Evolutionary conservation across 2,113 vertebrate genomes (phyloP).

Genomic region (Murina feae): DNA sequence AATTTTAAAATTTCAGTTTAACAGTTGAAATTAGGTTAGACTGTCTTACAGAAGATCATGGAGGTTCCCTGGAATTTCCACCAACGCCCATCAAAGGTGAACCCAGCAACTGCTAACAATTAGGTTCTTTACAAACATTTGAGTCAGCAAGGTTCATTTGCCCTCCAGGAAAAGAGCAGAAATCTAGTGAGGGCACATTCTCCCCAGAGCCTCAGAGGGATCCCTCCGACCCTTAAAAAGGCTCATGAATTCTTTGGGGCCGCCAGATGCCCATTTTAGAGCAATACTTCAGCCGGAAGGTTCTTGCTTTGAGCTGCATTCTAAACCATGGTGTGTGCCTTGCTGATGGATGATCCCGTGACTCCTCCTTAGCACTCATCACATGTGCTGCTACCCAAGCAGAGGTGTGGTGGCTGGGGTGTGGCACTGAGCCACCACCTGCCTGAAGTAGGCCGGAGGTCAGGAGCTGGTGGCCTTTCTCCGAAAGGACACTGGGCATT

Average conservation of each 20-base stretch:
- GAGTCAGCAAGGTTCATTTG: conserved; percentile 1
- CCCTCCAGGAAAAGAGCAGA: background rate
- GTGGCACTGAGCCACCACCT: background rate
- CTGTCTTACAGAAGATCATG: background rate
- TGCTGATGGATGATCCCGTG: background rate
- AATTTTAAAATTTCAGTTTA: background rate
- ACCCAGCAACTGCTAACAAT: background rate
- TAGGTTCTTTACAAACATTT: background rate
- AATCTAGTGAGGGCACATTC: background rate
- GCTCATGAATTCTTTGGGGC: background rate
- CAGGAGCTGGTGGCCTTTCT: background rate
- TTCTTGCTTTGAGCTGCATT: background rate
- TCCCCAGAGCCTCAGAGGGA: background rate
- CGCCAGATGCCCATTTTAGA: background rate
- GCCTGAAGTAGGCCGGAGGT: background rate
- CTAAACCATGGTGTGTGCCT: background rate
- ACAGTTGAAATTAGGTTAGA: background rate
- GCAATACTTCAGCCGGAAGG: background rate
- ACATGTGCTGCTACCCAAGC: background rate
- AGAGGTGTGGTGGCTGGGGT: background rate
- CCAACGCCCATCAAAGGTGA: background rate
- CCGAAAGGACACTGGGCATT: background rate
- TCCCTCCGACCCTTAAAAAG: background rate
- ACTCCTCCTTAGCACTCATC: background rate
- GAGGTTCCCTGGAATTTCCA: background rate